Evolutionary conservation across 2,888 invertebrate species (phyloP), one percentile per base, ranked within the genome.

Genomic region (Scaeva pyrastri): DNA sequence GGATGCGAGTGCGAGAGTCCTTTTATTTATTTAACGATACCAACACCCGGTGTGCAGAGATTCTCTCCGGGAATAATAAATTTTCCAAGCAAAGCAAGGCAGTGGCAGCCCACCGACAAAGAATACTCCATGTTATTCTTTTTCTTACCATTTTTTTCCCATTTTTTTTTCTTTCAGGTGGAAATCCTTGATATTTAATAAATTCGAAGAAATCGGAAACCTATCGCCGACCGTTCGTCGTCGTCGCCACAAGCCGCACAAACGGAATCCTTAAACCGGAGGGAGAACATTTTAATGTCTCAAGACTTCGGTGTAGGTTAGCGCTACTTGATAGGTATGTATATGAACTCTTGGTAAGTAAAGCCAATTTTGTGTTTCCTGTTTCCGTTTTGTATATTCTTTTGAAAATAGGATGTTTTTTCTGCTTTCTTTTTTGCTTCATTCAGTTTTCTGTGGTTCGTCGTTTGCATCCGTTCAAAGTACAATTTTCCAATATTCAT

Each of bases 1-100:
- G n/a, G 55, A 71, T 70, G 55, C 50, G 19, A 55, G 23, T 21
- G 41, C 6, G 12, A 16, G 77, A 77, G 76, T 82, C 70, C 56
- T 85, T 81, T 76, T 73, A 82, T 82, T 82, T 86, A 77, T 86
- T 81, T 86, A 73, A 86, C 86, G 86, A 74, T 86, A 56, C 82
- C 45, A 82, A 68, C 81, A 74, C 73, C 75, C 75, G 76, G 75
- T 73, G 76, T 31, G 41, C 19, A 64, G 64, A 78, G 86, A 85
- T 85, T 81, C 77, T 80, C 72, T 11, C n/a, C 76, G 71, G 48
- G 76, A 41, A 72, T 82, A 86, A 82, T 78, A 73, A 86, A 82
- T 86, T 82, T 82, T 41, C 56, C 39, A 14, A n/a, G n/a, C n/a
- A n/a, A n/a, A n/a, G 12, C 31, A 14, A 21, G 12, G 10, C 11